Evolutionary conservation across 2,797 vertebrate species (phyloP), one percentile per base, ranked within the genome.

Genomic region (Enteromius argenteus): DNA sequence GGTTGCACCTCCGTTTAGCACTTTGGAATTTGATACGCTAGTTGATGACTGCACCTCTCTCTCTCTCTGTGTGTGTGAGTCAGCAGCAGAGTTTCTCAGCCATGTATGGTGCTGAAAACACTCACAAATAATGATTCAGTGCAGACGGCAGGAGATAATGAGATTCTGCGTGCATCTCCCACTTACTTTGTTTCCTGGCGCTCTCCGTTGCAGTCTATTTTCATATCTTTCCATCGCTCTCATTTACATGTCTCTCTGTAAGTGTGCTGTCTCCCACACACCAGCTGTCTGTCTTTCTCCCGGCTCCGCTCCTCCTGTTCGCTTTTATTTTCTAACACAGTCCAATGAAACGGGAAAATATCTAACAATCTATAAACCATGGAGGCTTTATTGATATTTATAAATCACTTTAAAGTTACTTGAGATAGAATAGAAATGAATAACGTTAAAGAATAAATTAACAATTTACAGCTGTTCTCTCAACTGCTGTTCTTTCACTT

Each of bases 201-300:
- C 35, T 80, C 67, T 39, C 51, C 17, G 19, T 46, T 21, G 11
- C 51, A 23, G 80, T 81, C 80, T 81, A 81, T 81, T 81, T 81
- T 72, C 79, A 72, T 72, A 81, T 81, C 68, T 71, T n/a, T 73
- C 27, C 69, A 60, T 60, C 80, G 21, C 72, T 72, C 69, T 67
- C 62, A 51, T 79, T 67, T 67, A 79, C 60, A 79, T 79, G 64
- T 72, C 62, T 79, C 39, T 73, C 37, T 72, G n/a, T 32, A 73
- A 49, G 53, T 46, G 6, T 73, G 68, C 68, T 73, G 68, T 81
- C 80, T 81, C 80, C 80, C 80, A 81, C 80, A 73, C 53, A 81
- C 68, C 68, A 60, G 68, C 68, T 53, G 79, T 72, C 72, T 21
- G 42, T 67, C 21, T 74, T 32, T 83, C 53, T 58, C 83, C 44